phyloP scores from a whole-genome alignment of 1,140 invertebrate genomes.

The Lamellibrachia luymesi region DNA sequence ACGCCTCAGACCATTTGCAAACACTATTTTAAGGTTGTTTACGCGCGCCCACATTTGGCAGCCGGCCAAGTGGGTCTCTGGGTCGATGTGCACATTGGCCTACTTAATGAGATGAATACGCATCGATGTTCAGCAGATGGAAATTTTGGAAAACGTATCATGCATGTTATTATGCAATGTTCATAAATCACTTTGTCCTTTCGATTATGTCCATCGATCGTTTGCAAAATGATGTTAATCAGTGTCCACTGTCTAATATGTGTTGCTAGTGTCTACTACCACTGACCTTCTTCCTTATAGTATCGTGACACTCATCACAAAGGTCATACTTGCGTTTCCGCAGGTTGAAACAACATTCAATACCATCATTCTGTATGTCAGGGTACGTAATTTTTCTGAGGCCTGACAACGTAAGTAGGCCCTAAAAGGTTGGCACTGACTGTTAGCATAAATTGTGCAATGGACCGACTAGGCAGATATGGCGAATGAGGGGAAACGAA shows the following conservation, averaged over 20 bases:
- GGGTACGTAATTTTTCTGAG: too few species aligned
- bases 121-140: neutral
- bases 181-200: neutral
- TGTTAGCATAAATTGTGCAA: too few species aligned
- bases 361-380: too few species aligned
- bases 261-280: neutral
- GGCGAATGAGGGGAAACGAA: too few species aligned
- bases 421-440: too few species aligned
- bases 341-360: too few species aligned
- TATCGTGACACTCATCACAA: neutral
- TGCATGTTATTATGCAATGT: too few species aligned
- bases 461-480: too few species aligned
- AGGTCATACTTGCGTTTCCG: neutral
- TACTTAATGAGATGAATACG: neutral
- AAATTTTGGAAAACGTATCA: neutral
- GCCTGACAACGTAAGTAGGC: too few species aligned
- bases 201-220: neutral
- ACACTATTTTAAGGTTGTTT: neutral
- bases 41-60: neutral
- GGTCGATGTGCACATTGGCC: neutral
- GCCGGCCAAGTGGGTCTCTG: neutral
- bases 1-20: neutral
- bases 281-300: neutral
- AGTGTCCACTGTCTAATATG: neutral
- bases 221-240: neutral